Evolutionary conservation across 2,797 vertebrate species (phyloP).

Genomic region (Mus caroli): DNA sequence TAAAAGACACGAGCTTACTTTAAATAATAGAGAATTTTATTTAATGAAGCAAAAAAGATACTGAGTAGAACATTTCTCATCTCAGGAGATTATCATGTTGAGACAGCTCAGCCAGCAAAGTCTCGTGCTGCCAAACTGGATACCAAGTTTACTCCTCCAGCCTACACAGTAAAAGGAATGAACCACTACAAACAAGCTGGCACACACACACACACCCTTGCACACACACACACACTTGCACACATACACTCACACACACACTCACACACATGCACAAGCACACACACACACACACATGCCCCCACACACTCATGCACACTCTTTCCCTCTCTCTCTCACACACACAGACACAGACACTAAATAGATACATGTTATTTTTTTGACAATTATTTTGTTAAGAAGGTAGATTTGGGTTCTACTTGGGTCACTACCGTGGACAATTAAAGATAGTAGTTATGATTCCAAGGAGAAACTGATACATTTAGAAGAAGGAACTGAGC

Average conservation of each 20-base stretch:
- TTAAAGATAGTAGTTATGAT: not conserved
- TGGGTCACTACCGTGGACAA: not conserved
- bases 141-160: not conserved
- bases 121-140: not conserved
- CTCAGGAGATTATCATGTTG: not conserved
- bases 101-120: not conserved
- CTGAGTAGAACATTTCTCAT: not conserved
- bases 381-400: not conserved
- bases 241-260: no score
- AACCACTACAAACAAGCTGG: not conserved
- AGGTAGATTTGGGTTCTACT: not conserved
- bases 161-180: not conserved
- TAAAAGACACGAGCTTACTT: not conserved
- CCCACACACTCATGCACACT: not conserved
- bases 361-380: not conserved
- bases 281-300: not conserved
- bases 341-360: not conserved
- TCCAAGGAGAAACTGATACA: not conserved
- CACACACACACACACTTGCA: not conserved
- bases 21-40: constrained; percentile 18
- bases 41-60: constrained; percentile 1
- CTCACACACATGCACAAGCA: fast-evolving
- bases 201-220: no score
- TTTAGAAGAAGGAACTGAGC: constrained; percentile 36
- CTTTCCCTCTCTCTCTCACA: not conserved